A percentile compares a stretch with the other conserved stretches of the same genome.
Evolutionary conservation across 1,140 invertebrate species (phyloP).

Genomic region (Pogonomyrmex barbatus): DNA sequence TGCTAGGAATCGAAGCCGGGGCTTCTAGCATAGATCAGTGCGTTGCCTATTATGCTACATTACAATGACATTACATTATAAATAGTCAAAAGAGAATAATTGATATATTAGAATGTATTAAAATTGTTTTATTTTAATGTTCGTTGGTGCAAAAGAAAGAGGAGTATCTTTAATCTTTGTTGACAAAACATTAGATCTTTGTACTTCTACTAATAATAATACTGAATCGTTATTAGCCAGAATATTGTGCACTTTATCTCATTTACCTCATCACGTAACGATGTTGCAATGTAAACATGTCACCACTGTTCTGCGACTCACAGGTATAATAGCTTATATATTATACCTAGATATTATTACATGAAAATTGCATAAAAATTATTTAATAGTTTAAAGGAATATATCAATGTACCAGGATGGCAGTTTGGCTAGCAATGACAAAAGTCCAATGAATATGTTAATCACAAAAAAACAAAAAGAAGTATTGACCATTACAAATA

Average conservation of each 20-base stretch:
- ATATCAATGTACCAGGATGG: slow-evolving; percentile 82
- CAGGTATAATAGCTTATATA: slow-evolving; percentile 81
- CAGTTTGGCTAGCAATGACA: slow-evolving; percentile 80
- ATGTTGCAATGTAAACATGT: slow-evolving; percentile 89
- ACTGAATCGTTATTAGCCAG: slow-evolving; percentile 89
- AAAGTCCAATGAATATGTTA: slow-evolving; percentile 85
- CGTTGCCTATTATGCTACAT: too few species aligned
- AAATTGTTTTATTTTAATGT: slow-evolving; percentile 4
- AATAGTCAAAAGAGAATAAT: slow-evolving; percentile 20
- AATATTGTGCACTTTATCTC: slow-evolving; percentile 88
- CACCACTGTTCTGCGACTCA: slow-evolving; percentile 86
- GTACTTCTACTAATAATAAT: slow-evolving; percentile 87
- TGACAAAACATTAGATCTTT: slow-evolving; percentile 89
- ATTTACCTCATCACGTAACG: slow-evolving; percentile 89
- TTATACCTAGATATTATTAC: neutral
- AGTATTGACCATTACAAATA: slow-evolving; percentile 87
- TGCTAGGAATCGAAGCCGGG: too few species aligned
- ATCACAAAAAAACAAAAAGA: slow-evolving; percentile 88
- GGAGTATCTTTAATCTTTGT: slow-evolving; percentile 89
- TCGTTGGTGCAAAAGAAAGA: slow-evolving; percentile 72
- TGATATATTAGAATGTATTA: neutral
- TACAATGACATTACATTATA: neutral
- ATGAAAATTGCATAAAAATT: neutral
- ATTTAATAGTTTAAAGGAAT: slow-evolving; percentile 71
- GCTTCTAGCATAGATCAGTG: too few species aligned